Evolutionary conservation across 2,888 invertebrate genomes (phyloP).

Genomic region (Chaetogeoica ovagalla): DNA sequence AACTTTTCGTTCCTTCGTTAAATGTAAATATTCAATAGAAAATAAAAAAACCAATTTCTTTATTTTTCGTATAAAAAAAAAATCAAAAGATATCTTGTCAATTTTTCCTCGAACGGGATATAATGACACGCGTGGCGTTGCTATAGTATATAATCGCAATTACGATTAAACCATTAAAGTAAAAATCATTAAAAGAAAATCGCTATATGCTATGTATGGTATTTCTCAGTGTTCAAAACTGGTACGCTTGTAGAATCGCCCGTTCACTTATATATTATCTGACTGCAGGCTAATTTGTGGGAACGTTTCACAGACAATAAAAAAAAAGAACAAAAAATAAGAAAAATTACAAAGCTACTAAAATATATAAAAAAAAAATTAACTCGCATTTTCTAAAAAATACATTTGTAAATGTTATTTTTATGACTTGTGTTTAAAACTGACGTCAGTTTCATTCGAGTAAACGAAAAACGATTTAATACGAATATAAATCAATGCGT

Average conservation of each 20-base stretch:
- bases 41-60: not conserved
- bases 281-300: not conserved
- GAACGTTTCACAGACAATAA: not conserved
- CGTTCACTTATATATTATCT: not conserved
- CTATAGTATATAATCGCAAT: not conserved
- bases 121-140: not conserved
- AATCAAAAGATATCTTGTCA: not conserved
- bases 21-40: not conserved
- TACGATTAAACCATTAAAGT: conserved; percentile 28
- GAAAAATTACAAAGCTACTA: not conserved
- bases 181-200: conserved; percentile 1
- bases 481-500: no score
- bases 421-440: no score
- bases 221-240: not conserved
- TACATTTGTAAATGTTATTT: no score
- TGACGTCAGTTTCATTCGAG: no score
- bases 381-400: no score
- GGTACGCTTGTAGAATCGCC: not conserved
- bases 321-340: no score
- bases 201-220: not conserved
- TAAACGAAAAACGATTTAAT: no score
- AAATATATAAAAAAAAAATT: not conserved
- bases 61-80: not conserved
- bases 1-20: no score
- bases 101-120: not conserved